A percentile compares a stretch with the other conserved stretches of the same genome.
phyloP scores from a whole-genome alignment of 2,888 invertebrate species.

The Pemphredon lugubris region DNA sequence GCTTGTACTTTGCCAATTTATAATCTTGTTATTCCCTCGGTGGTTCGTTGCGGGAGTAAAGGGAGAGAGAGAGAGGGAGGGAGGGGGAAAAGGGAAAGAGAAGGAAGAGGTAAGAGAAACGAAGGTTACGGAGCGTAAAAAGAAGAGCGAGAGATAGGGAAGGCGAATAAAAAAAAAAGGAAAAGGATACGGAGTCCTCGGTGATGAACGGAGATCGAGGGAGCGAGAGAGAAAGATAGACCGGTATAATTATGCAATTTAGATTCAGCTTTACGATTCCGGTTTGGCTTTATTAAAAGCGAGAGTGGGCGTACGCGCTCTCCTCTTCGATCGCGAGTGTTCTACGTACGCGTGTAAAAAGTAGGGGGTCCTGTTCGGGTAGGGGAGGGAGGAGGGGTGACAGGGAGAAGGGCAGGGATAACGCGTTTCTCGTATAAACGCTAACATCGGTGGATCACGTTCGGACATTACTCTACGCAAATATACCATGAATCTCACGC shows the following conservation, averaged over 20 bases:
- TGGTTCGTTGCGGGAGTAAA: background rate
- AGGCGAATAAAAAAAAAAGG: conserved; percentile 11
- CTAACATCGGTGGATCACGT: conserved; percentile 25
- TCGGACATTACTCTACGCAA: conserved; percentile 31
- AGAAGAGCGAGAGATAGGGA: conserved; percentile 9
- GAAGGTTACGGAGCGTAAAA: conserved; percentile 18
- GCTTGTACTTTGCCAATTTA: conserved; percentile 47
- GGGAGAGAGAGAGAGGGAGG: conserved; percentile 2
- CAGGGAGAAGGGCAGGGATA: conserved; percentile 22
- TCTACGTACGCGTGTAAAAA: conserved; percentile 14
- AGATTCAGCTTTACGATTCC: conserved; percentile 77
- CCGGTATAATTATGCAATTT: conserved; percentile 78
- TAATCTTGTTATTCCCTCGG: conserved; percentile 50
- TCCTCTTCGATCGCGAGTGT: conserved; percentile 45
- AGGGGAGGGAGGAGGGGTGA: too few species aligned
- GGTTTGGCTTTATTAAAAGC: conserved; percentile 77
- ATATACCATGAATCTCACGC: conserved; percentile 15
- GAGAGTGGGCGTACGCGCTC: conserved; percentile 72
- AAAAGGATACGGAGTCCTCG: background rate
- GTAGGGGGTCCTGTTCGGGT: background rate
- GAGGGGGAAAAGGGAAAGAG: conserved; percentile 2
- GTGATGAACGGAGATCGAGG: conserved; percentile 13
- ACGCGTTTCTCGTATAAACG: conserved; percentile 35
- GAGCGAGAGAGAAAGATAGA: conserved; percentile 48
- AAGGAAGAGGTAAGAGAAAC: conserved; percentile 15